Conservation (phyloP, 2,113 vertebrate genomes). For the Ginglymostoma cirratum region DNA sequence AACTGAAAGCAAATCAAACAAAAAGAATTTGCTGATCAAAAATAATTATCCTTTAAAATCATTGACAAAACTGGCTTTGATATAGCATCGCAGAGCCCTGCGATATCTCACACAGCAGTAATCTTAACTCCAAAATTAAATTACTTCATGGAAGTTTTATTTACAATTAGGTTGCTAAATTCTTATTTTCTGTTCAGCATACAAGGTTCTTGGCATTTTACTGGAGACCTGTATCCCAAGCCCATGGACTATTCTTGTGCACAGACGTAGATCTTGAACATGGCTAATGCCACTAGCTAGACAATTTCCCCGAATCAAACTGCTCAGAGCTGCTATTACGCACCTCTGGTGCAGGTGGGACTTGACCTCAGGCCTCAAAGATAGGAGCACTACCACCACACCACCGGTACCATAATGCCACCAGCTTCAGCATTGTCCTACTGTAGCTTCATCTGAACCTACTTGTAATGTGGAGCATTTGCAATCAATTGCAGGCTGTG, state of each 20-base stretch:
- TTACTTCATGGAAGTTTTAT: too few species aligned
- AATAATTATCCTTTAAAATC: background rate
- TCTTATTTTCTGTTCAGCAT: background rate
- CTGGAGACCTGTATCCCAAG: background rate
- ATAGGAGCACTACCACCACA: too few species aligned
- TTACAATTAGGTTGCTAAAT: background rate
- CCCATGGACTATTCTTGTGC: too few species aligned
- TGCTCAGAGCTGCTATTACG: too few species aligned
- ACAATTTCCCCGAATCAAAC: too few species aligned
- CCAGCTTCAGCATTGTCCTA: too few species aligned
- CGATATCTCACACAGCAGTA: background rate
- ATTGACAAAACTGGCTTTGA: background rate
- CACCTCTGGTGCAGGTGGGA: too few species aligned
- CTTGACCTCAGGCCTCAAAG: too few species aligned
- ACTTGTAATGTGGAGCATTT: background rate
- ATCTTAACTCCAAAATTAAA: background rate
- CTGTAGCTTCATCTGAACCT: background rate
- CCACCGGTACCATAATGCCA: too few species aligned
- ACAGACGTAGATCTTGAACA: background rate
- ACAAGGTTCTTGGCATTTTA: background rate
- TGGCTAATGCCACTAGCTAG: background rate
- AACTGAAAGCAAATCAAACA: constrained; percentile 46
- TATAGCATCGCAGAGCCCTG: background rate
- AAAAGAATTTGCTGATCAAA: background rate
- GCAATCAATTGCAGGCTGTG: too few species aligned